Base-by-base conservation (phyloP, 2,113 vertebrate genomes). In the Passer montanus region DNA sequence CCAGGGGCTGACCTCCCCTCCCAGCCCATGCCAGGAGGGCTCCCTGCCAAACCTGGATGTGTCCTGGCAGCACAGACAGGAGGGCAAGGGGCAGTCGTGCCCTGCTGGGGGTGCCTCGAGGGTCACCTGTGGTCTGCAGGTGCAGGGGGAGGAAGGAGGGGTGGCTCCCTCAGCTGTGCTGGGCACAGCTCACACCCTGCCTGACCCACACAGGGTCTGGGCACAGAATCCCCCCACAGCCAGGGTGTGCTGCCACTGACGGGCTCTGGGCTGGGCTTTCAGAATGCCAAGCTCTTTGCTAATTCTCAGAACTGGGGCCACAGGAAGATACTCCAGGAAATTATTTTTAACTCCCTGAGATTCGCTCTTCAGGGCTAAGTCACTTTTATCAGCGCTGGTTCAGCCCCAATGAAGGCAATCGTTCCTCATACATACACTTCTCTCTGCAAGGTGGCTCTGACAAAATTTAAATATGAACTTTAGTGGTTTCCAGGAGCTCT, bases 401-500 rank as follows among this genome's bases (percentile, higher is more conserved):
- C 60, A 47, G 80, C 59, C 89, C 55, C 63, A 30, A 4, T 31
- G 59, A 63, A 81, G 70, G 16, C 58, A 76, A 55, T 92, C 46
- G 62, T 46, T 64, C 87, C 74, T 94, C 63, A 44, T 18, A 55
- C 21, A 31, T 21, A 49, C 4, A 30, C 49, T 56, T 66, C 59
- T 70, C 58, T 78, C 80, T 87, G 84, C 78, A 70, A 87, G 78
- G 70, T 76, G 82, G 50, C 84, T 89, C 81, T 90, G 90, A 74
- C 75, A 90, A 82, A 87, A 94, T 69, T 39, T 66, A 93, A 73
- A 55, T 55, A 37, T n/a, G 85, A 91, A 83, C 72, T 95, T 85
- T 23, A 77, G 67, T 74, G 72, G 68, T 62, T 95, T 95, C 75
- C 59, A 86, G 84, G 93, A 93, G 94, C 82, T 95, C 86, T 84